Evolutionary conservation across 2,888 invertebrate species (phyloP), one percentile per base, ranked within the genome.

Genomic region (Lepidocyrtoides sp.): DNA sequence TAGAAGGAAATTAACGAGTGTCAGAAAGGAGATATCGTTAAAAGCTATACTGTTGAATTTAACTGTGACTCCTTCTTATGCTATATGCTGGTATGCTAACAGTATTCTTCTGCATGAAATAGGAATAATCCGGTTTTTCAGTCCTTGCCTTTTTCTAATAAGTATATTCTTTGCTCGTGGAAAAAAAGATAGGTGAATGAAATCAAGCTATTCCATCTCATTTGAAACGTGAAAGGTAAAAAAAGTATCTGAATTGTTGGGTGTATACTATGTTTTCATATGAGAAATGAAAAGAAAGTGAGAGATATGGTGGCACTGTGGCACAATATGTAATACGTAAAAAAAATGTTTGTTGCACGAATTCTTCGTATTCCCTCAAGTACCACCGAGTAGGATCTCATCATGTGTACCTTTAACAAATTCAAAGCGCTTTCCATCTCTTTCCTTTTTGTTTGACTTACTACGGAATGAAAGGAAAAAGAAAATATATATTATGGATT

Each of bases 1-100:
- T n/a, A n/a, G n/a, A n/a, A n/a, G n/a, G 57, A 88, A 88, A 88
- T 88, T 81, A 88, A 88, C 88, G 66, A 88, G 75, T 88, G 88
- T 81, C 88, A 81, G 88, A 63, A 79, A 79, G 32, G 79, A 79
- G 88, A 88, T 88, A 79, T 81, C 81, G 51, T 88, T 81, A 36
- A 77, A 86, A 8, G 5, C 17, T 54, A 54, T 54, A 54, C 5
- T 5, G 51, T 7, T 1, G 32, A 14, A 0, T 26, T 26, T 29
- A n/a, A n/a, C n/a, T n/a, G n/a, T 63, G 63, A 17, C 26, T 14
- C 81, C n/a, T 75, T 8, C 3, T 44, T 23, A 10, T 72, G 44
- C 20, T 72, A 32, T 72, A 4, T 17, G 10, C n/a, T 20, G 44
- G n/a, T n/a, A 0, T 72, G 23, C 20, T 26, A 14, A 48, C 20